These are phyloP conservation scores for Drosophila diplacantha DNA, from an alignment of 2,888 invertebrate genomes.

Conservation along the genomic window DNA sequence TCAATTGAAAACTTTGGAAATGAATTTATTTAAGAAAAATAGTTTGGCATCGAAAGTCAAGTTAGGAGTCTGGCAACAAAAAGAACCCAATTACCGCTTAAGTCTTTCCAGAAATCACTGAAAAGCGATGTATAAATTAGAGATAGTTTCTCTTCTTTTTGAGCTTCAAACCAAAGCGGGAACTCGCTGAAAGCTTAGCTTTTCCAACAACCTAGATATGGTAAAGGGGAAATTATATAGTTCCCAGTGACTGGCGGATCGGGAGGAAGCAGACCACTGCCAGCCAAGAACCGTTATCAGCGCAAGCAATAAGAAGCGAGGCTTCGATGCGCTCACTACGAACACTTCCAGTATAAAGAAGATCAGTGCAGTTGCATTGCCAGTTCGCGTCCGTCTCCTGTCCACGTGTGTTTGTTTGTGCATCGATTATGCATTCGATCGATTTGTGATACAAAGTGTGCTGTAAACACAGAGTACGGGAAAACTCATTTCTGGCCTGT, in stretches of 20 bases:
- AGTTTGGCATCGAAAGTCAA: not conserved
- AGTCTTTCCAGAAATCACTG: not conserved
- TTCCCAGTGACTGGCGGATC: slow-evolving; percentile 25
- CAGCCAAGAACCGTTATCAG: slow-evolving; percentile 62
- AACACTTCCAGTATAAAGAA: slow-evolving; percentile 49
- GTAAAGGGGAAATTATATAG: not conserved
- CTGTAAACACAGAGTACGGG: slow-evolving; percentile 10
- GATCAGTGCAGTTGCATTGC: slow-evolving; percentile 44
- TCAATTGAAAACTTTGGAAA: not conserved
- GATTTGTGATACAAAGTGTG: slow-evolving; percentile 15
- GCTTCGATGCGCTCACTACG: slow-evolving; percentile 25
- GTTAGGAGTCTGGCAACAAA: not conserved
- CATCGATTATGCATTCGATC: slow-evolving; percentile 20
- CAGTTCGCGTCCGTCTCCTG: slow-evolving; percentile 12
- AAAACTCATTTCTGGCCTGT: slow-evolving; percentile 1
- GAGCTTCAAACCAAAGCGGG: not conserved
- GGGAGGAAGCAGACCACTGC: slow-evolving; percentile 15
- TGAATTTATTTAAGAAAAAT: not conserved
- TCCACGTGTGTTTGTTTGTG: slow-evolving; percentile 19
- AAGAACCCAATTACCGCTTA: too few relatives aligned
- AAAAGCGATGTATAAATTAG: too few relatives aligned
- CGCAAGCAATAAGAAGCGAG: slow-evolving; percentile 41
- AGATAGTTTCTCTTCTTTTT: not conserved
- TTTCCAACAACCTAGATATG: slow-evolving; percentile 10
- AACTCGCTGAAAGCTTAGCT: slow-evolving; percentile 8